Percentiles rank a stretch among this genome's conserved stretches.
These are phyloP conservation scores for Cyaniris semiargus DNA, from an alignment of 2,888 invertebrate genomes.

Conservation along the genomic window DNA sequence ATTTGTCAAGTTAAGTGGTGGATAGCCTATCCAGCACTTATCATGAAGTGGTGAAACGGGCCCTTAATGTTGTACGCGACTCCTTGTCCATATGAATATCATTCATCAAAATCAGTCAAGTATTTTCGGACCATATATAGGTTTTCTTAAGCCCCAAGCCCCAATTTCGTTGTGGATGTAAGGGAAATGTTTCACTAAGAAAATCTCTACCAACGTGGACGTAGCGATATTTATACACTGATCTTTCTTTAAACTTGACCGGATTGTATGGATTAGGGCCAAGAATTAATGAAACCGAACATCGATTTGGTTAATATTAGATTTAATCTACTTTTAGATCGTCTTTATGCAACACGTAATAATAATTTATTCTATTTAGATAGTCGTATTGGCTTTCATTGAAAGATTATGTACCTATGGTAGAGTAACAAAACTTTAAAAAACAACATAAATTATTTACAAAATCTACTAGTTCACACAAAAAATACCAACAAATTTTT, in stretches of 20 bases:
- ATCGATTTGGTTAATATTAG: constrained; percentile 29
- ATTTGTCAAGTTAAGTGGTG: no score
- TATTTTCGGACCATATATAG: not conserved
- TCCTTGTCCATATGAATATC: not conserved
- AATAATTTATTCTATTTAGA: not conserved
- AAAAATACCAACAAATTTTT: not conserved
- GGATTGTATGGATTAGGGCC: constrained; percentile 30
- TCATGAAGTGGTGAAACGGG: no score
- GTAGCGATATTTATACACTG: not conserved
- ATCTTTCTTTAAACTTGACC: constrained; percentile 24
- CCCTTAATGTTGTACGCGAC: no score
- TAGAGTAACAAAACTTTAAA: not conserved
- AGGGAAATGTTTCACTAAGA: not conserved
- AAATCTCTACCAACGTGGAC: constrained; percentile 10
- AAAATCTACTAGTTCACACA: not conserved
- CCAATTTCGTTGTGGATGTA: not conserved
- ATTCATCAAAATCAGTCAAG: not conserved
- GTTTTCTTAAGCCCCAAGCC: not conserved
- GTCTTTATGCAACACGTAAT: constrained; percentile 10
- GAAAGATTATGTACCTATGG: not conserved
- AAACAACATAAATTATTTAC: no score
- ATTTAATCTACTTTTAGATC: constrained; percentile 27
- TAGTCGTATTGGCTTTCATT: not conserved
- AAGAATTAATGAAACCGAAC: constrained; percentile 29
- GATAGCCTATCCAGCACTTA: no score